Base-by-base conservation (phyloP, 2,113 vertebrate genomes). In the Eulacestoma nigropectus region DNA sequence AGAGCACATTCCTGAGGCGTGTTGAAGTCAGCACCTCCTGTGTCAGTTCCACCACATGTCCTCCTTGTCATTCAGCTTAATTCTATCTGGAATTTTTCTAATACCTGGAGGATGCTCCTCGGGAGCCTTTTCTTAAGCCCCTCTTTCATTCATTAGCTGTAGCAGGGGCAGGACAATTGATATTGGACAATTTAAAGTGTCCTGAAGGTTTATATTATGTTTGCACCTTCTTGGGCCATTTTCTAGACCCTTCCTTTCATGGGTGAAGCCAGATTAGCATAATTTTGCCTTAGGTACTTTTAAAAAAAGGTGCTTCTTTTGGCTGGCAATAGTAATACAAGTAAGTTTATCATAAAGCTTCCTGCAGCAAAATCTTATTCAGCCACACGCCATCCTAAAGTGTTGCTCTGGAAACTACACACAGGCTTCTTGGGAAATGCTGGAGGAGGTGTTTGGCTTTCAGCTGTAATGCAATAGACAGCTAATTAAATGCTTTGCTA, bases 401-500 rank as follows among this genome's bases (percentile, higher is more conserved):
- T 50, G 30, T 35, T 94, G 75, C 77, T 90, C 67, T 57, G 47
- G 79, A 57, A 94, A 84, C 64, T 59, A 75, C 55, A 95, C 78
- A 81, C 39, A 91, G n/a, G 44, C 60, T 89, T 49, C 49, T 80
- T 70, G 64, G 74, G 86, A 89, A 97, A 94, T 62, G 59, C 74
- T 91, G 95, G 73, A 77, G 49, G 49, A 96, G 64, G 83, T 85
- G 93, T 93, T 84, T 69, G 55, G 75, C 89, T 91, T 95, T 91
- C 87, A 83, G 68, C 75, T 84, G 65, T 60, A 59, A 49, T 4
- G 20, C 84, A 96, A 72, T 17, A 84, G 84, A 80, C 64, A 86
- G 74, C 69, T 96, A 96, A 96, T 95, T 90, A 97, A 96, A 96
- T 69, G 47, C 89, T 96, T 93, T 77, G 63, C 92, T 96, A 96